Evolutionary conservation across 2,888 invertebrate genomes (phyloP), one percentile per base, ranked within the genome.

Genomic region (Drosophila basisetae): DNA sequence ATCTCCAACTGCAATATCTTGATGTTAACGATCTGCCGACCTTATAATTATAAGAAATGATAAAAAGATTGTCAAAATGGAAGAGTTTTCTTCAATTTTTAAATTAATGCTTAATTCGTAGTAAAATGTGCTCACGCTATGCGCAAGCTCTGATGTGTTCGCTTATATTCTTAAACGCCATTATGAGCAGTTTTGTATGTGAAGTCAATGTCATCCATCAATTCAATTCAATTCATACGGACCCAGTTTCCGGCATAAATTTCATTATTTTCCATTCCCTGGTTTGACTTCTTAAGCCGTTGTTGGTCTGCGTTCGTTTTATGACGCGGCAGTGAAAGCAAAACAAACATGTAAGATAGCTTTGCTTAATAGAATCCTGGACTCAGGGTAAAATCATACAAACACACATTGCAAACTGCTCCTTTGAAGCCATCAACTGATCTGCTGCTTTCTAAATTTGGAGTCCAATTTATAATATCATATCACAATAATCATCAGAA

Each of bases 1-100:
- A 68, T 60, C 22, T 81, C 61, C 37, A 56, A 61, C 49, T 81
- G 80, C 25, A 78, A 9, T 7, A 39, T 47, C 39, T 73, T 77
- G 1, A 78, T 50, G 7, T 30, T 30, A 4, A 4, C 10, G 5
- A 76, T 68, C 18, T 58, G 70, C 0, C 16, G 47, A 10, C n/a
- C 10, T 25, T 22, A 22, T 22, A 13, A 47, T 13, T 47, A 22
- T 22, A 22, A 22, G 13, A 22, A 43, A 22, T 6, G 22, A 47
- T 47, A 25, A 47, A 25, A 7, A 47, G 22, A 47, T 25, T 16
- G 16, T 47, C 2, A 16, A 47, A 25, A 25, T 47, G 16, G 47
- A 16, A 47, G 4, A 7, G 4, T 25, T 47, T 9, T 22, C 6
- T 43, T 13, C 2, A 16, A 47, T 9, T 9, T 47, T 16, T 16